Conservation (phyloP, 2,888 invertebrate genomes). For the Pediacus dermestoides region DNA sequence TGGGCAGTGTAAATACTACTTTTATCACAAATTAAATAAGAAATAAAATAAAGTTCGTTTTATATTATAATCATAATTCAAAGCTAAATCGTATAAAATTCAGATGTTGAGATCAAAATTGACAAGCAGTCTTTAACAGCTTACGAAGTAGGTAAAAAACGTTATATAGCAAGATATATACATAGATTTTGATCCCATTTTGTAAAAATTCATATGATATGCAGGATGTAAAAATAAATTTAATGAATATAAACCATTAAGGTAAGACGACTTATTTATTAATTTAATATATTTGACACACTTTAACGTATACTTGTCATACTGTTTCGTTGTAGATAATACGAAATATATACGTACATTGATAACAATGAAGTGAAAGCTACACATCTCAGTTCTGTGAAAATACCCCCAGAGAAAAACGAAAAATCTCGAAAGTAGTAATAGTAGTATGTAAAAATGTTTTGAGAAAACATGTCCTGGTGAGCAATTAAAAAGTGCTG, state of each 20-base stretch:
- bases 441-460: no score
- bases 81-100: slow-evolving; percentile 31
- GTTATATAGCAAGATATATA: slow-evolving; percentile 38
- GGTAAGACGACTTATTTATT: slow-evolving; percentile 14
- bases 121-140: slow-evolving; percentile 47
- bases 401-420: no score
- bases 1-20: slow-evolving; percentile 21
- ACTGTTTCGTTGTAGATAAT: slow-evolving; percentile 27
- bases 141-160: slow-evolving; percentile 32
- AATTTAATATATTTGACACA: slow-evolving; percentile 35
- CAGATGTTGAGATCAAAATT: slow-evolving; percentile 43
- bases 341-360: no score
- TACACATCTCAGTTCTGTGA: no score
- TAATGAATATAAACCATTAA: slow-evolving; percentile 16
- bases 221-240: slow-evolving; percentile 29
- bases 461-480: no score
- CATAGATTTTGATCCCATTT: slow-evolving; percentile 43
- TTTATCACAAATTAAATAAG: slow-evolving; percentile 27
- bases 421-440: no score
- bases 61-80: no score
- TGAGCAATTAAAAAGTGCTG: no score
- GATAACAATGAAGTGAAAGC: no score
- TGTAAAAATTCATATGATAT: slow-evolving; percentile 32
- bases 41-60: slow-evolving; percentile 16
- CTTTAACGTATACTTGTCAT: slow-evolving; percentile 35